Base-by-base conservation (phyloP, 2,113 vertebrate species). In the Tursiops truncatus region DNA sequence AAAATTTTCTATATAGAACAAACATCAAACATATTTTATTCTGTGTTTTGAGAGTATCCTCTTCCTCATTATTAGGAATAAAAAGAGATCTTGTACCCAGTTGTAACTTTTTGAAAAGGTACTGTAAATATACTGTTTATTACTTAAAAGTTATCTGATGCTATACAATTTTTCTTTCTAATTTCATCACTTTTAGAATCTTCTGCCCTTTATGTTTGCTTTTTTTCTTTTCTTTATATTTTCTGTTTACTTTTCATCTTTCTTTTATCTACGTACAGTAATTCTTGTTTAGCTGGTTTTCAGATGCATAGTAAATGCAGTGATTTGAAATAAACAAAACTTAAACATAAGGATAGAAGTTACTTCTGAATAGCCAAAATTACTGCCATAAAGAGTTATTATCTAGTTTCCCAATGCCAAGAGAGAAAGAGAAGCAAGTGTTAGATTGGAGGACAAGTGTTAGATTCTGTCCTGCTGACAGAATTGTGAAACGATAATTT, bases 281-380 rank as follows among this genome's bases (percentile, higher is more conserved):
- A 86, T 92, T 50, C 28, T 47, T n/a, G 83, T 93, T 97, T 97
- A 96, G n/a, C 14, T 96, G 44, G 60, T 96, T 91, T 63, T 89
- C 53, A 93, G 4, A 67, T 91, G 9, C 56, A 47, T 63, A 58
- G 44, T 84, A 60, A 88, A 65, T 82, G 36, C 38, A 79, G 8
- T 77, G 58, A 50, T 47, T 85, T 67, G 31, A 92, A 88, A 88
- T 68, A 80, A 89, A 70, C 21, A 63, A 26, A 88, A 47, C 31
- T 70, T 94, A 56, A 65, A 73, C 6, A 31, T 8, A 38, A 94
- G 17, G 17, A 74, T 65, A 84, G 33, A 73, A 95, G 73, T 80
- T 84, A 17, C 53, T 94, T 89, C n/a, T 91, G 26, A 95, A 63
- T 89, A 71, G 26, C 38, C n/a, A 91, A 71, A 47, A 0, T 90